Evolutionary conservation across 1,140 invertebrate genomes (phyloP).

Genomic region (Harlomillsia oculata): DNA sequence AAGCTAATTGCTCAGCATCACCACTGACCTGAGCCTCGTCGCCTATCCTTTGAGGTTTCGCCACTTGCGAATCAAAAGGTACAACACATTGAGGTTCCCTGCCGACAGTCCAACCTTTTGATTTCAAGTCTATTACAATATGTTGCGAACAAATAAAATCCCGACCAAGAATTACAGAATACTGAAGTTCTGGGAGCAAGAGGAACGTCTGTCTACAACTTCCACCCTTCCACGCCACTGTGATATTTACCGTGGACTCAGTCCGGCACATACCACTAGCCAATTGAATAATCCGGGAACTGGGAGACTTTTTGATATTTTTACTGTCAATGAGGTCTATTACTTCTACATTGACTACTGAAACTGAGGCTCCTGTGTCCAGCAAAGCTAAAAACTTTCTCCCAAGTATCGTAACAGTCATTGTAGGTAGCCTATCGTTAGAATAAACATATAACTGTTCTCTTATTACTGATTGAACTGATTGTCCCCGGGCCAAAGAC

Average conservation of each 20-base stretch:
- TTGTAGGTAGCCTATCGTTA: too few relatives aligned
- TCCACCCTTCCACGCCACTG: not conserved
- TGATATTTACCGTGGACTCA: not conserved
- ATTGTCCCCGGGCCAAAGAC: too few relatives aligned
- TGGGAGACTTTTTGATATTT: not conserved
- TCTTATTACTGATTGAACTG: too few relatives aligned
- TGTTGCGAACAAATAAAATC: constrained; percentile 8
- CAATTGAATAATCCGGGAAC: not conserved
- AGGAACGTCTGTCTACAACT: constrained; percentile 2
- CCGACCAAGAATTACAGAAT: constrained; percentile 9
- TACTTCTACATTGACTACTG: constrained; percentile 8
- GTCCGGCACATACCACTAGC: not conserved
- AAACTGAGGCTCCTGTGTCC: constrained; percentile 15
- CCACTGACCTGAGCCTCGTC: not conserved
- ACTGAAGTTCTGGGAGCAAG: not conserved
- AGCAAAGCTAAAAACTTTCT: constrained; percentile 9
- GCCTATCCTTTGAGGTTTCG: not conserved
- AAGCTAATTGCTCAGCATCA: not conserved
- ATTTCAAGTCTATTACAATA: not conserved
- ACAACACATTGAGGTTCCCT: not conserved
- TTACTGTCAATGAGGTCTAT: constrained; percentile 2
- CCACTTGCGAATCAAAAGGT: not conserved
- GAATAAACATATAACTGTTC: too few relatives aligned
- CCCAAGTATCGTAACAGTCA: constrained; percentile 1
- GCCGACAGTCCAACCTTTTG: constrained; percentile 7